These are phyloP conservation scores for Crocallis elinguaria DNA, from an alignment of 2,888 invertebrate genomes.

Conservation along the genomic window DNA sequence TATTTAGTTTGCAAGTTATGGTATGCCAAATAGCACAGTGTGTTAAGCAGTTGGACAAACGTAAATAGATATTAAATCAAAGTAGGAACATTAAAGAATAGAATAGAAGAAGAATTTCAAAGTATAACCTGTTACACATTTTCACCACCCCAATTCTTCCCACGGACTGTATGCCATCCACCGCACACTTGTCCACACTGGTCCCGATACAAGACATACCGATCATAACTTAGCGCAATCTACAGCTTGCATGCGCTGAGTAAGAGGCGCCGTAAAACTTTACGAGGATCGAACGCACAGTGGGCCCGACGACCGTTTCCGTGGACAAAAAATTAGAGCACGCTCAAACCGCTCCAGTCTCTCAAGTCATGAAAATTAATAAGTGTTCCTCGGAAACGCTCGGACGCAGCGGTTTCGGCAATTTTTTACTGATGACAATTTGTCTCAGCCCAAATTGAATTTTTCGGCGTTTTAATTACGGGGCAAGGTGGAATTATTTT, in stretches of 20 bases:
- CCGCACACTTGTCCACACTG: constrained; percentile 6
- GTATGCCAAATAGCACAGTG: no score
- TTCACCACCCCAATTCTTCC: constrained; percentile 1
- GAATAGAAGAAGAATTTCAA: not conserved
- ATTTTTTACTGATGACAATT: constrained; percentile 48
- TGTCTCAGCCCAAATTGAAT: constrained; percentile 54
- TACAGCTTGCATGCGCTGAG: constrained; percentile 35
- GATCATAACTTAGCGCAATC: constrained; percentile 41
- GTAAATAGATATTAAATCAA: no score
- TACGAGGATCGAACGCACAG: constrained; percentile 50
- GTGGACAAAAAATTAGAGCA: constrained; percentile 49
- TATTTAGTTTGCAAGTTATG: not conserved
- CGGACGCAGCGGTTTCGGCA: constrained; percentile 31
- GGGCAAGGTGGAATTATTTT: constrained; percentile 33
- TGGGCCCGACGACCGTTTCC: constrained; percentile 28
- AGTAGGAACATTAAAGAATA: not conserved
- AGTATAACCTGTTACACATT: not conserved
- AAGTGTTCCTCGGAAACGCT: constrained; percentile 53
- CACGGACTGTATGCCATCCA: not conserved
- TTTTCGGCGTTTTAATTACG: constrained; percentile 50
- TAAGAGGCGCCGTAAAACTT: constrained; percentile 50
- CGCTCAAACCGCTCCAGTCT: constrained; percentile 17
- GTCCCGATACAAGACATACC: constrained; percentile 31
- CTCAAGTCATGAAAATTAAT: constrained; percentile 70
- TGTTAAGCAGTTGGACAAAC: no score